phyloP scores from a whole-genome alignment of 2,113 vertebrate species.

The Platichthys stellatus region DNA sequence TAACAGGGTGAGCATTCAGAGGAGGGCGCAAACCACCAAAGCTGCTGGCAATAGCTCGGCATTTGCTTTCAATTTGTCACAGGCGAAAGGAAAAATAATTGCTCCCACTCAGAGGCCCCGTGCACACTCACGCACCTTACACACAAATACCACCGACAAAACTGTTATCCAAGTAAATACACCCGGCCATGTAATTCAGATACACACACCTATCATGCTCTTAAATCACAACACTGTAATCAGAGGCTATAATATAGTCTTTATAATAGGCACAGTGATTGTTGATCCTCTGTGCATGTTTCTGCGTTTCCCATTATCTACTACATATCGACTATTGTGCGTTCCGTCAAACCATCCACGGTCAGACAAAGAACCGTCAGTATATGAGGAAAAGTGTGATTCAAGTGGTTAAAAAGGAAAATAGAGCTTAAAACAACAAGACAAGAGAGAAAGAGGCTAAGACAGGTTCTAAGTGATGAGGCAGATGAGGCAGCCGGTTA shows the following conservation, averaged over 20 bases:
- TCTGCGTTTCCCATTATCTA: no score
- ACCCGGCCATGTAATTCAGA: background rate
- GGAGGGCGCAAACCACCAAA: slow-evolving; percentile 30
- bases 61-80: slow-evolving; percentile 58
- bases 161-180: slow-evolving; percentile 16
- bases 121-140: background rate
- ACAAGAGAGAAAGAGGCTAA: background rate
- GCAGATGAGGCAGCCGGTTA: slow-evolving; percentile 49
- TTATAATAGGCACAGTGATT: background rate
- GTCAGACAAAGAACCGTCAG: no score
- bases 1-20: slow-evolving; percentile 46
- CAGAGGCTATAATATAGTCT: background rate
- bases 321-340: no score
- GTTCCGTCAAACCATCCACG: no score
- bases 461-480: slow-evolving; percentile 50
- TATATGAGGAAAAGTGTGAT: no score
- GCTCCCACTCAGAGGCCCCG: slow-evolving; percentile 8
- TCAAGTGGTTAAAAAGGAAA: background rate
- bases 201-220: background rate
- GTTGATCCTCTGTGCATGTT: no score
- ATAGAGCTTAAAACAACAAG: slow-evolving; percentile 8
- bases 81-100: slow-evolving; percentile 50
- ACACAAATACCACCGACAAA: slow-evolving; percentile 10
- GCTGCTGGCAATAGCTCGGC: slow-evolving; percentile 33
- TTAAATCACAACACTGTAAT: background rate